Evolutionary conservation across 2,797 vertebrate genomes (phyloP).

Genomic region (Lepilemur septentrionalis): DNA sequence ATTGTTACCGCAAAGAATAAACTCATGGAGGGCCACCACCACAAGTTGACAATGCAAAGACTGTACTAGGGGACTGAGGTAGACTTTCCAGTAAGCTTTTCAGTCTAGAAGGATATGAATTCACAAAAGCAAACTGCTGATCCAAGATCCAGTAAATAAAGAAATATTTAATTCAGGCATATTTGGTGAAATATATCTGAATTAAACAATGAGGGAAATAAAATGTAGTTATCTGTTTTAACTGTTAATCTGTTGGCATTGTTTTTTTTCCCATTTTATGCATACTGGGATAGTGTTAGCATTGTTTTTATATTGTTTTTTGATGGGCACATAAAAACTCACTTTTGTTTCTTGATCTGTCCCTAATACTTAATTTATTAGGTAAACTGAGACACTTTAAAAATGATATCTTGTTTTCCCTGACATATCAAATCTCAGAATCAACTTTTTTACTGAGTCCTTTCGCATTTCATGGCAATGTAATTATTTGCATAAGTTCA

Average conservation of each 20-base stretch:
- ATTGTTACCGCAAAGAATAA: neutral
- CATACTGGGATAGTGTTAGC: neutral
- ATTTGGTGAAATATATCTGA: neutral
- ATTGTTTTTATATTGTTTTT: neutral
- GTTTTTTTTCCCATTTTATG: neutral
- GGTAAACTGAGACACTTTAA: neutral
- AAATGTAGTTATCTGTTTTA: neutral
- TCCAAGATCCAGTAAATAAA: neutral
- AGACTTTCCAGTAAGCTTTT: neutral
- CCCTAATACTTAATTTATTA: neutral
- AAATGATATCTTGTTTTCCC: neutral
- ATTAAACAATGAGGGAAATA: neutral
- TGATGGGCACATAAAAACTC: neutral
- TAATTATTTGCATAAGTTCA: neutral
- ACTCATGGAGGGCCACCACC: neutral
- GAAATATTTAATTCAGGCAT: neutral
- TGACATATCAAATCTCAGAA: neutral
- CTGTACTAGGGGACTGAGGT: neutral
- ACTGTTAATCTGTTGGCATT: neutral
- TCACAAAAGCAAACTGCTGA: neutral
- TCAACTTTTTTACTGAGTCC: neutral
- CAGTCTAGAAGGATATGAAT: neutral
- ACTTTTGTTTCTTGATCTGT: neutral
- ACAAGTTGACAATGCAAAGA: neutral
- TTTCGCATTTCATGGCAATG: neutral